A percentile compares a stretch with the other conserved stretches of the same genome.
Conservation (phyloP, 1,140 invertebrate species). For the Vanessa atalanta region DNA sequence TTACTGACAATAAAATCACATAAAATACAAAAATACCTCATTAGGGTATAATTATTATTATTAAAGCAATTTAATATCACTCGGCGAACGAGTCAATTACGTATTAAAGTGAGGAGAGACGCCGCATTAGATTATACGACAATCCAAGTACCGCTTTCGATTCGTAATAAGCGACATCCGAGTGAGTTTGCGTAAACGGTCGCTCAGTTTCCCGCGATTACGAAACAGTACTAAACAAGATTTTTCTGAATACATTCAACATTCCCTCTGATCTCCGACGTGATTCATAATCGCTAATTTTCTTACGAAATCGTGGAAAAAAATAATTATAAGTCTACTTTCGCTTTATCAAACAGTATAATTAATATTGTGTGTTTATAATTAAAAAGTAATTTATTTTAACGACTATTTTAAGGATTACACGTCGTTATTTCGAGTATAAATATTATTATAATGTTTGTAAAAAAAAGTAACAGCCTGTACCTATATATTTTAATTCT, state of each 20-base stretch:
- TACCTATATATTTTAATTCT: too few species aligned
- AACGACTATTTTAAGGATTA: too few species aligned
- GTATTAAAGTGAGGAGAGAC: not conserved
- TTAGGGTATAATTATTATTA: not conserved
- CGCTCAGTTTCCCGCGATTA: conserved; percentile 47
- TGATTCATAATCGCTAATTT: conserved; percentile 38
- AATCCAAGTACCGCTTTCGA: conserved; percentile 1
- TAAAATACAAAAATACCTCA: too few species aligned
- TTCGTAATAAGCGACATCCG: conserved; percentile 61
- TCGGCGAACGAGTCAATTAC: not conserved
- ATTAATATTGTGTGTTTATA: not conserved
- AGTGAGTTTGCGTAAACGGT: conserved; percentile 36
- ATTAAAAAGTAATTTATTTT: not conserved
- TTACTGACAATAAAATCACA: too few species aligned
- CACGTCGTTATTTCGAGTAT: too few species aligned
- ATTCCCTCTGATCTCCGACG: conserved; percentile 34
- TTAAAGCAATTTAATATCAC: not conserved
- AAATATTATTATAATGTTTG: too few species aligned
- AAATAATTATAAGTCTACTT: not conserved
- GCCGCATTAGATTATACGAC: not conserved
- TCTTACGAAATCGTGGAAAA: conserved; percentile 33
- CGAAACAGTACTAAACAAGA: conserved; percentile 44
- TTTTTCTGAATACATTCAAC: conserved; percentile 51
- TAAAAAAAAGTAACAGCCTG: too few species aligned
- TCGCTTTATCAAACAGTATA: conserved; percentile 10